Evolutionary conservation across 2,113 vertebrate genomes (phyloP).

Genomic region (Pipra filicauda): DNA sequence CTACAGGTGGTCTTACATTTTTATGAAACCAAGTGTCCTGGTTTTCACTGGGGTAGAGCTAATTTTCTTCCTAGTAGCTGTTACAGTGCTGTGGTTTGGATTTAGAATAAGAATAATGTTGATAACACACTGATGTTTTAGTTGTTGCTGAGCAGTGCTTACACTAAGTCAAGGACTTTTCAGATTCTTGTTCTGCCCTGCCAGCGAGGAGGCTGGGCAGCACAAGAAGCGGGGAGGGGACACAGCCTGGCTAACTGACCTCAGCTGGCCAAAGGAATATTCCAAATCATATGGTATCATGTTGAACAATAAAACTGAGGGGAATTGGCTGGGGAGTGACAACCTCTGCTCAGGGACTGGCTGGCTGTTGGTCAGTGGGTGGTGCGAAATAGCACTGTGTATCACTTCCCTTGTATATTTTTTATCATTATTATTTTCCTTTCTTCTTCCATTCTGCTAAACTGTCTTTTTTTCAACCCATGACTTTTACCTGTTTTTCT

Average conservation of each 20-base stretch:
- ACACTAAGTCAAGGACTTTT: neutral
- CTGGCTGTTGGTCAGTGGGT: neutral
- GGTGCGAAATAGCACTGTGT: neutral
- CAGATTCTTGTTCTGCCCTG: neutral
- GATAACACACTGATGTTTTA: neutral
- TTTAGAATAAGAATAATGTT: neutral
- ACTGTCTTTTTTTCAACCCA: neutral
- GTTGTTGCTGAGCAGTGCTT: neutral
- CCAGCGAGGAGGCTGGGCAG: neutral
- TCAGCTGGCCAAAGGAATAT: neutral
- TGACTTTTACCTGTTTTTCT: neutral
- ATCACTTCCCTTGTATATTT: neutral
- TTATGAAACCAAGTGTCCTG: neutral
- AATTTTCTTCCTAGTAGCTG: neutral
- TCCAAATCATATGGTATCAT: neutral
- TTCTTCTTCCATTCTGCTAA: neutral
- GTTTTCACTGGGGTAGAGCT: neutral
- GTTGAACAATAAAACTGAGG: neutral
- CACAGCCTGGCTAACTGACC: neutral
- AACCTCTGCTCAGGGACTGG: neutral
- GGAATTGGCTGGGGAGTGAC: neutral
- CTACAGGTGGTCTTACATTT: constrained; percentile 1
- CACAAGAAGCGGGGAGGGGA: neutral
- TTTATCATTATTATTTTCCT: neutral
- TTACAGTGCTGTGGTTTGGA: neutral